Conservation (phyloP, 2,888 invertebrate genomes). For the Itoplectis maculator region DNA sequence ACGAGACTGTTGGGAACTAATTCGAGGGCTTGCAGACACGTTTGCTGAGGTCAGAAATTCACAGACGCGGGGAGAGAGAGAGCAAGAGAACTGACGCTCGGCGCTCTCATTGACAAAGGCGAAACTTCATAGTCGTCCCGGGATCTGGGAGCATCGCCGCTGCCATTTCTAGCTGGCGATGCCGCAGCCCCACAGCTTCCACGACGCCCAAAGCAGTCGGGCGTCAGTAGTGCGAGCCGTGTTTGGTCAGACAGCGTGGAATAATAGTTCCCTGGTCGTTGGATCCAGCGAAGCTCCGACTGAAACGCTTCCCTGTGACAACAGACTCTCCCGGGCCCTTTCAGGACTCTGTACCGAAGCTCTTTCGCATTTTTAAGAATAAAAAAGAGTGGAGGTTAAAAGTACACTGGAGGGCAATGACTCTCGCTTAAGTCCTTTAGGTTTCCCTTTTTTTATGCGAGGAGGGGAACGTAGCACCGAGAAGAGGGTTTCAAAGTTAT, state of each 20-base stretch:
- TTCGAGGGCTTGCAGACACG: conserved; percentile 8
- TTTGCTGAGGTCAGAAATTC: conserved; percentile 19
- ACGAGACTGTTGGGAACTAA: conserved; percentile 13
- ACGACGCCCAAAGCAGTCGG: background rate
- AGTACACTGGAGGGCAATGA: conserved; percentile 3
- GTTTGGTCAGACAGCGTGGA: conserved; percentile 34
- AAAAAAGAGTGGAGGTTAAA: background rate
- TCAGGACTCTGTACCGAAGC: background rate
- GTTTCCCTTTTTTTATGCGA: background rate
- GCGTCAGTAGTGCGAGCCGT: conserved; percentile 11
- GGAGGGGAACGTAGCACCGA: background rate
- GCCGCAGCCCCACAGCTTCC: background rate
- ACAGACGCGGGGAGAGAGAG: background rate
- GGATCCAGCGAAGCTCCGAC: background rate
- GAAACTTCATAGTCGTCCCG: conserved; percentile 12
- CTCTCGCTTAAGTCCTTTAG: background rate
- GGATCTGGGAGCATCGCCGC: background rate
- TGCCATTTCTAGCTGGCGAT: background rate
- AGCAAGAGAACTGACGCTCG: background rate
- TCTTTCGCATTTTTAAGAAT: conserved; percentile 8
- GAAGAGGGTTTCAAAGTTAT: background rate
- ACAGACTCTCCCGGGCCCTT: background rate
- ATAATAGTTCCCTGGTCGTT: conserved; percentile 28
- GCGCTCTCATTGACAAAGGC: conserved; percentile 16
- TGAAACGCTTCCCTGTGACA: conserved; percentile 8